Percentiles rank a stretch among this genome's conserved stretches.
Evolutionary conservation across 1,140 invertebrate genomes (phyloP).

Genomic region (Lithobius niger): DNA sequence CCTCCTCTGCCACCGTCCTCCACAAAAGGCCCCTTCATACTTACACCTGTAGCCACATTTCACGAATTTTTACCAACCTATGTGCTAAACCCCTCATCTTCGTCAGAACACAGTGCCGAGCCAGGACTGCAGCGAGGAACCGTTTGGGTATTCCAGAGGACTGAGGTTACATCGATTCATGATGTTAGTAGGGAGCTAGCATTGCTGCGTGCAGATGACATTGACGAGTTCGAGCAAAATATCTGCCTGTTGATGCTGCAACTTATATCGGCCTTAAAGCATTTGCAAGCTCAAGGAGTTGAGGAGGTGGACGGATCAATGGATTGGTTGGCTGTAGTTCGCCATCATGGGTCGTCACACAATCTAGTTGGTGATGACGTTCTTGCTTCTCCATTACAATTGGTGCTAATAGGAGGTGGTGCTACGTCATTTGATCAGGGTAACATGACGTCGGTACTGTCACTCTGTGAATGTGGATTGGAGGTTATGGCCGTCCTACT

Average conservation of each 20-base stretch:
- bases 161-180: constrained; percentile 37
- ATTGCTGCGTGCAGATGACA: background rate
- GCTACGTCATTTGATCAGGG: too few species aligned
- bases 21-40: constrained; percentile 40
- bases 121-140: background rate
- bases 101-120: too few species aligned
- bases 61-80: constrained; percentile 53
- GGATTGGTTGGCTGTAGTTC: constrained; percentile 41
- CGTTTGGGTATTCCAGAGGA: constrained; percentile 50
- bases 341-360: too few species aligned
- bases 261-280: constrained; percentile 61
- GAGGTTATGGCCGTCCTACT: constrained; percentile 50
- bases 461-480: constrained; percentile 53
- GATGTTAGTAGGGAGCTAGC: background rate
- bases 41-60: constrained; percentile 60
- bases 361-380: too few species aligned
- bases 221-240: constrained; percentile 27
- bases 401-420: background rate
- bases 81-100: too few species aligned
- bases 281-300: constrained; percentile 65
- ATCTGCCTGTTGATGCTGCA: constrained; percentile 60
- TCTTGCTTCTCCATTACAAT: too few species aligned
- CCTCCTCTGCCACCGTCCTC: constrained; percentile 5
- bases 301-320: constrained; percentile 55
- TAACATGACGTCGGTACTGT: background rate